Evolutionary conservation across 2,113 vertebrate species (phyloP).

Genomic region (Gnathonemus longibarbis): DNA sequence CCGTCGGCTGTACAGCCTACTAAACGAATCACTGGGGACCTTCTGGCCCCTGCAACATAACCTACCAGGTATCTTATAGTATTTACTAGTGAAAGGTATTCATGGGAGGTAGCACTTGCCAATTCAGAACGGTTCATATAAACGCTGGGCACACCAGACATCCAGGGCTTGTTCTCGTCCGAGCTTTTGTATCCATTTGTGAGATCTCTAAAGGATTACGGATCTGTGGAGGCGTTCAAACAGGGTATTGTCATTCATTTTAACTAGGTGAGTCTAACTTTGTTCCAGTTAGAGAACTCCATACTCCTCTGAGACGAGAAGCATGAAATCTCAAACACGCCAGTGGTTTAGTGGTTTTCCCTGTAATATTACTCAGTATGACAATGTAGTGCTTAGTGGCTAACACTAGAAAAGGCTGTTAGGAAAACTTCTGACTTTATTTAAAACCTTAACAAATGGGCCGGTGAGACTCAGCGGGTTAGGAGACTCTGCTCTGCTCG

Average conservation of each 20-base stretch:
- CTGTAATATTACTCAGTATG: not conserved
- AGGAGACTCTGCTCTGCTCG: not conserved
- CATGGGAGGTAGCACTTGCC: not conserved
- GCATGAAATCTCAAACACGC: not conserved
- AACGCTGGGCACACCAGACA: not conserved
- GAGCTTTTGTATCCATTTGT: not conserved
- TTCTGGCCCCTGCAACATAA: not conserved
- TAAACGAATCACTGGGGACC: not conserved
- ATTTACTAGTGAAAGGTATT: not conserved
- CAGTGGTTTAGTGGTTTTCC: not conserved
- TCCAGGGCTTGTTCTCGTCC: not conserved
- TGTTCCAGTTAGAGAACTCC: not conserved
- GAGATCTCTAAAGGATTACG: not conserved
- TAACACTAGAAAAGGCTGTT: not conserved
- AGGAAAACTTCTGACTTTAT: not conserved
- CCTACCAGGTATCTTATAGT: not conserved
- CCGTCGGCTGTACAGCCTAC: not conserved
- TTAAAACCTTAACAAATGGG: not conserved
- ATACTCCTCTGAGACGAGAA: not conserved
- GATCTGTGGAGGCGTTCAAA: not conserved
- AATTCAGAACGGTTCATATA: not conserved
- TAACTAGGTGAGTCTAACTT: not conserved
- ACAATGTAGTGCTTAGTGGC: not conserved
- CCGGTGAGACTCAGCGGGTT: not conserved
- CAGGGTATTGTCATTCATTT: not conserved